Evolutionary conservation across 2,113 vertebrate species (phyloP), one percentile per base, ranked within the genome.

Genomic region (Caloenas nicobarica): DNA sequence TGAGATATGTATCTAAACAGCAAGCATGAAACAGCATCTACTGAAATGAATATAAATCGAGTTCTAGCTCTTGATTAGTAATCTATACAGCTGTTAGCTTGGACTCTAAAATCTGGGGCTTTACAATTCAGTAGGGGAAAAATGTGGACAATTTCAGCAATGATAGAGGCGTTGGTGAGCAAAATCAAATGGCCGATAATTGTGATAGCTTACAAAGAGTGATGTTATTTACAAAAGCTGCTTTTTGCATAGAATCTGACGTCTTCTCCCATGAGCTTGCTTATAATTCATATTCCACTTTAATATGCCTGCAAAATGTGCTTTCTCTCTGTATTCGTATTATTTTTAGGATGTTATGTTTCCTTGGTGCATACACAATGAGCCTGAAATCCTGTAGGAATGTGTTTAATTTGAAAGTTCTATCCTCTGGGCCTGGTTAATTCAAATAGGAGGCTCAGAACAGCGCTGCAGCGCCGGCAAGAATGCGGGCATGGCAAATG

Each of bases 261-360:
- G 97, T 98, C 98, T 98, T 98, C 98, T 99, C 99, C 98, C 98
- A 98, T 96, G 98, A 98, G 99, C 97, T 97, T 96, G 98, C 98
- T 98, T 98, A 96, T 98, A 98, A 99, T 98, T 99, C 98, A 98
- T 98, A 98, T 98, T 98, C 98, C 96, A 96, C 98, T 98, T 98
- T 98, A 98, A 98, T 98, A 97, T 97, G 98, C 95, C 96, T 98
- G 98, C 98, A 98, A 98, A 99, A 98, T 98, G 98, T 98, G 98
- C 98, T 99, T 95, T 98, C 98, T 98, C 97, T 97, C 81, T 98
- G 99, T 98, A 98, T 98, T 97, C 88, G 97, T 98, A 98, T 99
- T 99, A 99, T 99, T 99, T 99, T 99, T 99, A 99, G 99, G 98
- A 98, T 99, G 99, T 98, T 99, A 98, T 99, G 98, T 99, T 99